These are phyloP conservation scores for Diceros bicornis DNA, from an alignment of 2,797 vertebrate species.

Conservation along the genomic window DNA sequence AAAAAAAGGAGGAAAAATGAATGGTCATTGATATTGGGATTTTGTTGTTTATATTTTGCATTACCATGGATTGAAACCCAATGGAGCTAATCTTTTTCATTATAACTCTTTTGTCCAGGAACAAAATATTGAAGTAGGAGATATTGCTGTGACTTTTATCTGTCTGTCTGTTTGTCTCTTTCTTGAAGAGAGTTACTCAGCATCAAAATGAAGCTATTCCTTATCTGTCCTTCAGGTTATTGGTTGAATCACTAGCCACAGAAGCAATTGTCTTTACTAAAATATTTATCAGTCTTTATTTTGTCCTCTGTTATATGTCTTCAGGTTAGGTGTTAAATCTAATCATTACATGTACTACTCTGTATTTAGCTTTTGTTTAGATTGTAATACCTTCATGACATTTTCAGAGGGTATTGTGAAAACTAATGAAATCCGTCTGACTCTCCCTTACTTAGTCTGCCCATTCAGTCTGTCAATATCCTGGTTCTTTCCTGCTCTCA, in stretches of 20 bases:
- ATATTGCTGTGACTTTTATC: background rate
- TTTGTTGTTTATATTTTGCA: background rate
- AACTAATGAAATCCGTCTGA: background rate
- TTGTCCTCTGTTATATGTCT: background rate
- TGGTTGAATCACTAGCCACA: background rate
- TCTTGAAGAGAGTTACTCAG: background rate
- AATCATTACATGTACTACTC: rapidly evolving
- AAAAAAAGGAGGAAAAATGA: background rate
- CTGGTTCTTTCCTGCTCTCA: background rate
- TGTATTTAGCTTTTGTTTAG: background rate
- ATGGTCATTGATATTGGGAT: too few species aligned
- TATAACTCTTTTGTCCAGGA: rapidly evolving
- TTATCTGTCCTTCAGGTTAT: background rate
- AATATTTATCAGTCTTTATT: background rate
- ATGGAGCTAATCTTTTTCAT: background rate
- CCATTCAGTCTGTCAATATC: background rate
- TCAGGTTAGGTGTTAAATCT: background rate
- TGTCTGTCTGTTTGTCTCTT: background rate
- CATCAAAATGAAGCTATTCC: background rate
- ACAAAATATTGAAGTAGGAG: background rate
- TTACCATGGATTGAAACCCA: background rate
- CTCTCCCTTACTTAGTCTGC: background rate
- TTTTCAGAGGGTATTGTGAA: background rate
- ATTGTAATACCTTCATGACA: background rate
- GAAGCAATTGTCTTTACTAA: background rate